Evolutionary conservation across 2,888 invertebrate genomes (phyloP).

Genomic region (Choristoneura rosaceana): DNA sequence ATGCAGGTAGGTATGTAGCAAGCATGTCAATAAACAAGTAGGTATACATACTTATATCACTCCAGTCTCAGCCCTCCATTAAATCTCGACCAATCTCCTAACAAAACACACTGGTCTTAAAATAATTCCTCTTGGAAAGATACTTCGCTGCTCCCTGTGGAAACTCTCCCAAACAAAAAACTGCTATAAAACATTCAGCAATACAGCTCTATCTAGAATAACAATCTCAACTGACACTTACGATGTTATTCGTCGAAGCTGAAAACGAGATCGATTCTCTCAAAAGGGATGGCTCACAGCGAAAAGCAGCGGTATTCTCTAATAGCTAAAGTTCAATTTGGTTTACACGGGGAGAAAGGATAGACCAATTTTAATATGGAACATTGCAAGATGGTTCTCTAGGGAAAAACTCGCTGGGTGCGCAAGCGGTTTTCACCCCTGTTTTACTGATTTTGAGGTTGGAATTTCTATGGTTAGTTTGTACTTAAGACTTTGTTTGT

Average conservation of each 20-base stretch:
- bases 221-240: slow-evolving; percentile 49
- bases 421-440: slow-evolving; percentile 57
- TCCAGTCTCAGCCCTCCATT: slow-evolving; percentile 28
- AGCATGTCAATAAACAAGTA: background rate
- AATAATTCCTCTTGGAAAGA: slow-evolving; percentile 70
- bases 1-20: background rate
- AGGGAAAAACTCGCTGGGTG: slow-evolving; percentile 72
- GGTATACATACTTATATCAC: background rate
- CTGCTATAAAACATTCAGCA: background rate
- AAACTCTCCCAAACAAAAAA: slow-evolving; percentile 50
- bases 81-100: slow-evolving; percentile 64
- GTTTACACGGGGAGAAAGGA: slow-evolving; percentile 56
- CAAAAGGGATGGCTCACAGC: slow-evolving; percentile 52
- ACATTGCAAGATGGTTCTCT: slow-evolving; percentile 83
- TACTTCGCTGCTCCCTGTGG: slow-evolving; percentile 69
- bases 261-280: slow-evolving; percentile 82
- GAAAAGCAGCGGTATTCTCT: slow-evolving; percentile 47
- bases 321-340: slow-evolving; percentile 48
- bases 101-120: slow-evolving; percentile 63
- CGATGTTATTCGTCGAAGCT: slow-evolving; percentile 51
- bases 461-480: slow-evolving; percentile 51
- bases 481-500: slow-evolving; percentile 58
- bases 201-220: slow-evolving; percentile 52
- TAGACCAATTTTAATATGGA: slow-evolving; percentile 81
- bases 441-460: slow-evolving; percentile 42